Evolutionary conservation across 2,113 vertebrate species (phyloP).

Genomic region (Notarius quadriscutis): DNA sequence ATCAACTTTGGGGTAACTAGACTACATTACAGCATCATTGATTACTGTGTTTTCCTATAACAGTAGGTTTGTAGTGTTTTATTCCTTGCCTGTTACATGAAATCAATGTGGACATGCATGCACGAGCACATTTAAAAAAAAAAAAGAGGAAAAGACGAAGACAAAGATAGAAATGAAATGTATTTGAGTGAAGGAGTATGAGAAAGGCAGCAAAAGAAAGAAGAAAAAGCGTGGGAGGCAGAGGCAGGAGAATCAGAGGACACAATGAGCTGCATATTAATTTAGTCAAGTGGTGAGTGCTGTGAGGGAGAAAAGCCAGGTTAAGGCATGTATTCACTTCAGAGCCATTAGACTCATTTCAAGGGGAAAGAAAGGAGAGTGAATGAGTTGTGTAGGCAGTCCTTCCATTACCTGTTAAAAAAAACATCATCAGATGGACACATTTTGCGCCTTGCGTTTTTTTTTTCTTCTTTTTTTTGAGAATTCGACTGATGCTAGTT

Average conservation of each 20-base stretch:
- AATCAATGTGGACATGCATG: not conserved
- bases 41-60: not conserved
- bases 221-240: not conserved
- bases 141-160: not conserved
- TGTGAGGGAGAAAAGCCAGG: not conserved
- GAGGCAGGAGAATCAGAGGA: not conserved
- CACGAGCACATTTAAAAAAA: not conserved
- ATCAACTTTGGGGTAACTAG: not conserved
- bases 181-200: not conserved
- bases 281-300: not conserved
- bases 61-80: not conserved
- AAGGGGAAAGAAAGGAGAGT: not conserved
- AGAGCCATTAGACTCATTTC: conserved; percentile 3
- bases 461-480: not conserved
- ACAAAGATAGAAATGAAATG: not conserved
- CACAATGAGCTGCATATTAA: not conserved
- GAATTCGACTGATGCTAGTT: not conserved
- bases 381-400: not conserved
- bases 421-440: not conserved
- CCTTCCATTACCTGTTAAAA: not conserved
- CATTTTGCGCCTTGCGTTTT: not conserved
- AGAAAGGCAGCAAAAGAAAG: not conserved
- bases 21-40: not conserved
- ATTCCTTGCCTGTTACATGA: not conserved
- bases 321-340: not conserved